phyloP scores from a whole-genome alignment of 2,888 invertebrate genomes.

The Mamestra brassicae region DNA sequence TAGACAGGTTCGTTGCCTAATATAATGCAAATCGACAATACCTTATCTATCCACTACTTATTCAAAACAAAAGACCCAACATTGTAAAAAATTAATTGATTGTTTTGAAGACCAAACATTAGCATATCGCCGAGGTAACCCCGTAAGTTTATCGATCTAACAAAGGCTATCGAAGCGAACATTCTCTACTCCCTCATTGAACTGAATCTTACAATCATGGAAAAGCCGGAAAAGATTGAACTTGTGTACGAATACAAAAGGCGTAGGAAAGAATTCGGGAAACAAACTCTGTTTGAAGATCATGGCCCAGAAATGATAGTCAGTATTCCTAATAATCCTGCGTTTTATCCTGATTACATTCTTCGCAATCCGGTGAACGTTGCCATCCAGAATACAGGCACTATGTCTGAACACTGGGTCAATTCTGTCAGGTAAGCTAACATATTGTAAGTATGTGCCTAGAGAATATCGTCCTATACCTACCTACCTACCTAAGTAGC shows the following conservation, averaged over 20 bases:
- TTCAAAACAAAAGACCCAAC: conserved; percentile 20
- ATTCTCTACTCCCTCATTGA: conserved; percentile 1
- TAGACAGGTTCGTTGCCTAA: conserved; percentile 2
- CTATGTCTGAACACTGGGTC: conserved; percentile 92
- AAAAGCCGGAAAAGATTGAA: conserved; percentile 84
- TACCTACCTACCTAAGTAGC: too few relatives aligned
- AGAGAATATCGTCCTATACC: not conserved
- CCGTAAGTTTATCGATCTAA: conserved; percentile 60
- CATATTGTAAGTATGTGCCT: too few relatives aligned
- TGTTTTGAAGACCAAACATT: conserved; percentile 27
- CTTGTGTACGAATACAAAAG: conserved; percentile 91
- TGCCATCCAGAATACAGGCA: conserved; percentile 91
- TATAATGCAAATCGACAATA: not conserved
- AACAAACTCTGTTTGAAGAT: conserved; percentile 93
- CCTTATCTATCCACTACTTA: not conserved
- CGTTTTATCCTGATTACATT: conserved; percentile 89
- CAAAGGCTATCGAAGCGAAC: conserved; percentile 41
- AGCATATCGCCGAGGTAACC: conserved; percentile 41
- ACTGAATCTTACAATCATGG: conserved; percentile 70
- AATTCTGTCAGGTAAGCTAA: conserved; percentile 88
- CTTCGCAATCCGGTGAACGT: conserved; percentile 92
- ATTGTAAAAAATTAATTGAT: conserved; percentile 12
- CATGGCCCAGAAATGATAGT: conserved; percentile 92
- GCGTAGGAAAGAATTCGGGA: conserved; percentile 93
- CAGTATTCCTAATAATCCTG: conserved; percentile 92